Base-by-base conservation (phyloP, 2,797 vertebrate species). In the Pyrrhura leucotis region DNA sequence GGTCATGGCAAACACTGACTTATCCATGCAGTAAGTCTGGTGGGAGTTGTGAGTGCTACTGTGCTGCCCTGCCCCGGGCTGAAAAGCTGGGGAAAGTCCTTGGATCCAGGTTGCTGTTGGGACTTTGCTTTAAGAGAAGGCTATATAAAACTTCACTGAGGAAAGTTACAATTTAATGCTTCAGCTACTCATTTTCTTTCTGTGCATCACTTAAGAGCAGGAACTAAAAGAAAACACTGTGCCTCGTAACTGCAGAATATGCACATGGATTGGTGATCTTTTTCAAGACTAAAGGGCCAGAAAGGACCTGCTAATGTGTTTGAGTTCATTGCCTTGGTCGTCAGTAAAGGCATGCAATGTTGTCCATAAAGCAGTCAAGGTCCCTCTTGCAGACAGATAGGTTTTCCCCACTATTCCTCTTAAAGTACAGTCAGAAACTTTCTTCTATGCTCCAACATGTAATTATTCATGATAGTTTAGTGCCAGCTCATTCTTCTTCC, bases 1-100 rank as follows among this genome's bases (percentile, higher is more conserved):
- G 6, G 14, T 44, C 17, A 5, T 9, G 6, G 12, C 45, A 51
- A 58, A 33, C 0, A 1, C 21, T 58, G 44, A 22, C 54, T 62
- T 42, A 29, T 15, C 14, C 2, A 0, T 26, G 28, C 40, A 26
- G 47, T 4, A 48, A 42, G 40, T 33, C 61, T 61, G 74, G 33
- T 17, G 40, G 35, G n/a, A 69, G n/a, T 33, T 56, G 48, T 3
- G 14, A 26, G 35, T 63, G 28, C 7, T 0, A 0, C 29, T 69
- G 56, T 18, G 3, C 28, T 51, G 42, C 37, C 5, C 28, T 71
- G 35, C 20, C 42, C 35, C 9, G 17, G 29, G 14, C 42, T 26
- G 48, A 58, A 5, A 44, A 20, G 12, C 23, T 35, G 44, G 17
- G 29, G 10, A 40, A 39, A 51, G 42, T 12, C 37, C 56, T 25